Conservation (phyloP, 1,140 invertebrate species). For the Berghia stephanieae region DNA sequence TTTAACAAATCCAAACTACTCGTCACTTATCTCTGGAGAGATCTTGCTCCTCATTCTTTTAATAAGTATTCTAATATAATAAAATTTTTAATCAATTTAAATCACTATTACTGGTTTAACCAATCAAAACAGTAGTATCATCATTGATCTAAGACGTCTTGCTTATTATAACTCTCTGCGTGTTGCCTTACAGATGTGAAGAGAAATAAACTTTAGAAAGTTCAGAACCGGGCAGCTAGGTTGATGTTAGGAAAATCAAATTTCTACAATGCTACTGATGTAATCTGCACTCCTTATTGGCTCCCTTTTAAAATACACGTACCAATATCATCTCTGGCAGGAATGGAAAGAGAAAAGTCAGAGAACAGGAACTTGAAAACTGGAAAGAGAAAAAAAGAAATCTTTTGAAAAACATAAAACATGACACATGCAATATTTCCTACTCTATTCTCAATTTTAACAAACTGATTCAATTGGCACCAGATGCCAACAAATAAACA, state of each 20-base stretch:
- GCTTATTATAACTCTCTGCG: background rate
- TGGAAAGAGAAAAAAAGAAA: slow-evolving; percentile 51
- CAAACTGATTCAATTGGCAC: too few relatives aligned
- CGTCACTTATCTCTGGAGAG: too few relatives aligned
- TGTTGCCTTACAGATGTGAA: background rate
- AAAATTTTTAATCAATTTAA: too few relatives aligned
- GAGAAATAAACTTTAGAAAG: background rate
- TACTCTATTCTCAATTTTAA: too few relatives aligned
- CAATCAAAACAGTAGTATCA: too few relatives aligned
- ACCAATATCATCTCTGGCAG: slow-evolving; percentile 63
- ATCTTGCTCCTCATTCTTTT: too few relatives aligned
- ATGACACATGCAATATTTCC: too few relatives aligned
- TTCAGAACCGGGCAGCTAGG: background rate
- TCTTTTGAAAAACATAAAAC: too few relatives aligned
- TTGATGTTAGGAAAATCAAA: background rate
- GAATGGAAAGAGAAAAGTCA: slow-evolving; percentile 62
- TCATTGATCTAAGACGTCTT: background rate
- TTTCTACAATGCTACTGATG: background rate
- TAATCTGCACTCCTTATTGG: background rate
- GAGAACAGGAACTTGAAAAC: slow-evolving; percentile 57
- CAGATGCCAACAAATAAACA: too few relatives aligned
- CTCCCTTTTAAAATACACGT: slow-evolving; percentile 33
- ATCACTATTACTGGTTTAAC: too few relatives aligned
- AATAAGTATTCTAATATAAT: too few relatives aligned
- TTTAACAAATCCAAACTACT: too few relatives aligned